Evolutionary conservation across 1,140 invertebrate species (phyloP).

Genomic region (Zaprionus davidi): DNA sequence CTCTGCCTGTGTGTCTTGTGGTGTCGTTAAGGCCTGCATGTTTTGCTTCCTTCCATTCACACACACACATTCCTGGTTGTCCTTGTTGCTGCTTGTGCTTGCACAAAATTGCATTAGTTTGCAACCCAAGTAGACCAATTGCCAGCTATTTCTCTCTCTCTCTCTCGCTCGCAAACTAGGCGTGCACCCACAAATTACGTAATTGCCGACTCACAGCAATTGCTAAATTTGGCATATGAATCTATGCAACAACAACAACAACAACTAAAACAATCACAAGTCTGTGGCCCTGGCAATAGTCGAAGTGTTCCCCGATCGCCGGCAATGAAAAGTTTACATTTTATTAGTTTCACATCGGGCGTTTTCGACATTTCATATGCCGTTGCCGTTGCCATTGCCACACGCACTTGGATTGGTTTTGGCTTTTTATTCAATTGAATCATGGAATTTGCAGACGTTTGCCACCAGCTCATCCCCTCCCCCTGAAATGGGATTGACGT

Average conservation of each 20-base stretch:
- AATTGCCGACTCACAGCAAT: slow-evolving; percentile 17
- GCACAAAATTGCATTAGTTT: slow-evolving; percentile 57
- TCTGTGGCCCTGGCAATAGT: slow-evolving; percentile 33
- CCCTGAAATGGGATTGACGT: slow-evolving; percentile 39
- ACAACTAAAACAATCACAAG: slow-evolving; percentile 11
- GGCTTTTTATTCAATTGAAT: slow-evolving; percentile 54
- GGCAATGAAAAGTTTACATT: slow-evolving; percentile 53
- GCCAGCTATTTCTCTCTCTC: neutral
- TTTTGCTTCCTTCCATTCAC: neutral
- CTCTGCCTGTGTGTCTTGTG: slow-evolving; percentile 29
- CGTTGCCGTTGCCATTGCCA: slow-evolving; percentile 19
- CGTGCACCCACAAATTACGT: slow-evolving; percentile 58
- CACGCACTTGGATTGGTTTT: slow-evolving; percentile 40
- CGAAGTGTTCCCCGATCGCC: slow-evolving; percentile 18
- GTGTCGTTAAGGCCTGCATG: neutral
- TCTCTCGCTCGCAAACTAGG: neutral
- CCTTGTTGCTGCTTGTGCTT: slow-evolving; percentile 54
- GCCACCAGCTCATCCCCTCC: neutral
- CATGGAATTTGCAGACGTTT: slow-evolving; percentile 25
- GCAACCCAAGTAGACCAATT: slow-evolving; percentile 17
- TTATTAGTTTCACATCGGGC: slow-evolving; percentile 46
- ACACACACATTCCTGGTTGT: slow-evolving; percentile 27
- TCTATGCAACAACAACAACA: slow-evolving; percentile 3
- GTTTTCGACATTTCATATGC: slow-evolving; percentile 27
- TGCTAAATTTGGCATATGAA: slow-evolving; percentile 38